Base-by-base conservation (phyloP, 2,797 vertebrate genomes). In the Leptatherina wallacei region DNA sequence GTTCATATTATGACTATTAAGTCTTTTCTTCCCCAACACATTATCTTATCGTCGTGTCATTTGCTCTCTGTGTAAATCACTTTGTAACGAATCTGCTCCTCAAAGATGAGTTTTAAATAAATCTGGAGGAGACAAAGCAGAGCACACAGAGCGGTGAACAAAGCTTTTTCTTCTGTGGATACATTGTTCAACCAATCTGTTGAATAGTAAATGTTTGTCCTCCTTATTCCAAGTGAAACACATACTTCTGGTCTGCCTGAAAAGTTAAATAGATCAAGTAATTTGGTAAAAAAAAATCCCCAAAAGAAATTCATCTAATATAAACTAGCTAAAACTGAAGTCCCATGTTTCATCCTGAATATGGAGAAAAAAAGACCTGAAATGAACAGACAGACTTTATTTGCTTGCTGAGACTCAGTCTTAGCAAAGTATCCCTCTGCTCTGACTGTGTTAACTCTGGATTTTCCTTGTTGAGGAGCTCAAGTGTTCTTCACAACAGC, bases 71-170 rank as follows among this genome's bases (percentile, higher is more conserved):
- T 61, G 35, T 59, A 71, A 76, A 70, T 14, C 16, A 32, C 71
- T 83, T 75, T 33, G 35, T 54, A 20, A 65, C 36, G 65, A 52
- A 76, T 29, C 24, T 54, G 61, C 42, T 61, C 47, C 68, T 82
- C 36, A 72, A 74, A 75, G 57, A 64, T 14, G 6, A 51, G 72
- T 75, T 69, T 71, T 54, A 67, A 79, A 80, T 84, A 82, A 56
- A 80, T 59, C 40, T 24, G 32, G 30, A 72, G 57, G 61, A 35
- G n/a, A 73, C 18, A 68, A 71, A 49, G 44, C n/a, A 36, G 24
- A 49, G 44, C 30, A 57, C 3, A 11, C 9, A 62, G 5, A 22
- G 9, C 7, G 52, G 35, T 38, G 18, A 65, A 69, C 22, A 58
- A 75, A 38, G 64, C 24, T 20, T 11, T n/a, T 20, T 11, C 73